Base-by-base conservation (phyloP, 2,888 invertebrate genomes). In the Didymodactylos carnosus region DNA sequence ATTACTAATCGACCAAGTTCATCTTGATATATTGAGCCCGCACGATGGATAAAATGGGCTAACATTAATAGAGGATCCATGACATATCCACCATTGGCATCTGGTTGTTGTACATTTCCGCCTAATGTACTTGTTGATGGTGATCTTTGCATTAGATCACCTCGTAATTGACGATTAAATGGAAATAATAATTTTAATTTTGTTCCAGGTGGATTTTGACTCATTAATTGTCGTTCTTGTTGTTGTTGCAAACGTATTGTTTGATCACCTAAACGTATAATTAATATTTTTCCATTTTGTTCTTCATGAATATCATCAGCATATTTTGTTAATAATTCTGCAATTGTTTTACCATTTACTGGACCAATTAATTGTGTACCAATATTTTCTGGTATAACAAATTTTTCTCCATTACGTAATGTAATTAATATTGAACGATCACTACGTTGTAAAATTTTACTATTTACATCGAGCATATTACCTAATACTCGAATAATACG, bases 371-470 rank as follows among this genome's bases (percentile, higher is more conserved):
- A 62, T 62, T 62, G 35, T n/a, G 14, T 6, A 62, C 62, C 62
- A 62, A 83, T 97, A 84, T 99, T 98, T 2, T 95, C 94, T 53
- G 98, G 98, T 78, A 99, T 86, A 25, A 92, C 94, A 23, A 99
- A 86, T 81, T 98, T 91, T 86, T 99, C 98, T 77, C 98, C 98
- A 82, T 98, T 98, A n/a, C 62, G 29, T n/a, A 62, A 62, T n/a
- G 62, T 35, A n/a, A 62, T 62, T 19, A 62, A 35, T 29, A 62
- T 35, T 62, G 29, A 35, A 35, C 62, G 6, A 35, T 62, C 62
- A 35, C 35, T 19, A 35, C 62, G 62, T 35, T 62, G 62, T 62
- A 62, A 62, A 35, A 62, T 35, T 62, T 35, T 7, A n/a, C 62
- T 35, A 62, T 62, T 62, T n/a, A 62, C 29, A 10, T 29, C 19